Base-by-base conservation (phyloP, 2,797 vertebrate genomes). In the Crotalus adamanteus region DNA sequence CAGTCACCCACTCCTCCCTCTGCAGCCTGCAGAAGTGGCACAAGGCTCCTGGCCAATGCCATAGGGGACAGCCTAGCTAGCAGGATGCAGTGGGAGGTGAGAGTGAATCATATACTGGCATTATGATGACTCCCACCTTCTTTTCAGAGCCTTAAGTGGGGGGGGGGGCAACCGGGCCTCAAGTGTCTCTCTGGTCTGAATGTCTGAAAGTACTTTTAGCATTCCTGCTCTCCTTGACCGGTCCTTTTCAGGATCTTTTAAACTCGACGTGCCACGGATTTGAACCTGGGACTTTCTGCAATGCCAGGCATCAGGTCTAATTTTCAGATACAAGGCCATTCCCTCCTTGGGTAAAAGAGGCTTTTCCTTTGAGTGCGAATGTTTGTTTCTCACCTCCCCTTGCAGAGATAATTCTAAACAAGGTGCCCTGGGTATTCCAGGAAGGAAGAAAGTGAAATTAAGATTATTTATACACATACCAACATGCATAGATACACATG, bases 1-100 rank as follows among this genome's bases (percentile, higher is more conserved):
- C 28, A 87, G 87, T 94, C 53, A 88, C 92, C 88, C 91, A 90
- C 73, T 51, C 88, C 92, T 91, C 7, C 91, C 92, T 31, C 63
- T 78, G 59, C 47, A 87, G 87, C 28, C 61, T 78, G 42, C 22
- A 91, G 86, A 47, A 91, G 69, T 12, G 42, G 47, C 86, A 91
- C 6, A 83, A 69, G 56, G 60, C 63, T 87, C 61, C 85, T 28
- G 6, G 47, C 78, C 31, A 57, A 78, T 18, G 85, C 25, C 20
- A 55, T 4, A 63, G 9, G 25, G 90, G 51, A 8, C 37, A 42
- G 86, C 18, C 55, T 25, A 42, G 55, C 55, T 25, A 42, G 55
- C 7, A 55, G 86, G 65, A 92, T 51, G 37, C 83, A 0, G 91
- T 57, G 59, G 63, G 51, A 22, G 28, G 63, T 4, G 8, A 53